These are phyloP conservation scores for Drosophila repletoides DNA, from an alignment of 1,140 invertebrate species.

Conservation along the genomic window DNA sequence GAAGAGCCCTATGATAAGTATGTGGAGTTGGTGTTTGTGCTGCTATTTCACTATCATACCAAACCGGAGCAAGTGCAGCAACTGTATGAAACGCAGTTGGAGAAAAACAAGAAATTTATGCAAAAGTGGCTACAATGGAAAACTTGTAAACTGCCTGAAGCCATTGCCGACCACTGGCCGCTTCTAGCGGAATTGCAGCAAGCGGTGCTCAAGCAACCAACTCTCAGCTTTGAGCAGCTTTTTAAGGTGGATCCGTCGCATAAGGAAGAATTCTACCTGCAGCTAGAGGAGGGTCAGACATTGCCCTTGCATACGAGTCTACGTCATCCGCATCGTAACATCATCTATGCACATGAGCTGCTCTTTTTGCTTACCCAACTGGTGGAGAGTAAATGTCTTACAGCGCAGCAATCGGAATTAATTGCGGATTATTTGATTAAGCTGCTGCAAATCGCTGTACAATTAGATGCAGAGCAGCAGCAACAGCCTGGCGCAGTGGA, in stretches of 20 bases:
- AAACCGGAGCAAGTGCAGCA: slow-evolving; percentile 57
- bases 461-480: slow-evolving; percentile 43
- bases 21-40: slow-evolving; percentile 63
- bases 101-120: slow-evolving; percentile 52
- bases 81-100: slow-evolving; percentile 48
- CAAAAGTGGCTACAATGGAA: slow-evolving; percentile 36
- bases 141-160: slow-evolving; percentile 13
- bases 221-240: slow-evolving; percentile 33
- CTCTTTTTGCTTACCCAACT: slow-evolving; percentile 55
- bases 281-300: slow-evolving; percentile 48
- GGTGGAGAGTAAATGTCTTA: slow-evolving; percentile 37
- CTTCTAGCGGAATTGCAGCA: slow-evolving; percentile 28
- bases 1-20: slow-evolving; percentile 60
- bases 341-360: slow-evolving; percentile 69
- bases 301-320: slow-evolving; percentile 40
- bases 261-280: slow-evolving; percentile 42
- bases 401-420: slow-evolving; percentile 35
- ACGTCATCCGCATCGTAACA: slow-evolving; percentile 52
- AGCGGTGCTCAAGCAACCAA: slow-evolving; percentile 12
- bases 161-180: slow-evolving; percentile 34
- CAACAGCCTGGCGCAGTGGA: too few species aligned
- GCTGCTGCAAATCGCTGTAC: slow-evolving; percentile 55
- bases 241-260: slow-evolving; percentile 28
- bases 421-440: slow-evolving; percentile 55
- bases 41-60: slow-evolving; percentile 75